Conservation (phyloP, 2,888 invertebrate species). For the Rhyacophila evoluta region DNA sequence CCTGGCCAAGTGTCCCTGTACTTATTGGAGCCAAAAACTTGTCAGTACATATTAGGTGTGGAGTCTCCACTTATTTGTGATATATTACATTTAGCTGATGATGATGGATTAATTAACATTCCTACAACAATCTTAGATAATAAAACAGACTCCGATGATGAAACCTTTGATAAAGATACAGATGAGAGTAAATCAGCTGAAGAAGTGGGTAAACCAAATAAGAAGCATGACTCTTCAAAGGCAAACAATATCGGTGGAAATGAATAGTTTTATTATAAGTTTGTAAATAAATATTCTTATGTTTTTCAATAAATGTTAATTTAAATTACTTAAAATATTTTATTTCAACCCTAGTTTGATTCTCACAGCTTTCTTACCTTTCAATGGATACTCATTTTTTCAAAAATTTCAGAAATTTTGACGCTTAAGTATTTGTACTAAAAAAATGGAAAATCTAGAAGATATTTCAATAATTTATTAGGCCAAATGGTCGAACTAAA, state of each 20-base stretch:
- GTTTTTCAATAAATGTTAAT: conserved; percentile 1
- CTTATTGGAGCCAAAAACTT: conserved; percentile 90
- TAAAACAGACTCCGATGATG: conserved; percentile 46
- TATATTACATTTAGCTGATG: conserved; percentile 84
- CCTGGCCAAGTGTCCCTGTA: conserved; percentile 88
- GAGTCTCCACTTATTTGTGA: conserved; percentile 93
- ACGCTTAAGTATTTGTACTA: no score
- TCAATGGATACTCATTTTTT: no score
- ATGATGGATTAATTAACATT: conserved; percentile 75
- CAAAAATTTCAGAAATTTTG: no score
- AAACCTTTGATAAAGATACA: conserved; percentile 31
- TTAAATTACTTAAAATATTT: neutral
- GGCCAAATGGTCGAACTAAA: no score
- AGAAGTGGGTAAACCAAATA: conserved; percentile 24
- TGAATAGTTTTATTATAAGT: neutral
- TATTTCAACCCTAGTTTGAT: no score
- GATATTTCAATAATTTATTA: no score
- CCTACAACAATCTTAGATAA: conserved; percentile 26
- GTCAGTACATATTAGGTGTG: conserved; percentile 95
- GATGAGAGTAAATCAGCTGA: neutral
- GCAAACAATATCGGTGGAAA: neutral
- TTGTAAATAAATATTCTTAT: neutral
- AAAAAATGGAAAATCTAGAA: no score
- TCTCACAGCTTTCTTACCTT: no score
- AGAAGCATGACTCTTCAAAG: conserved; percentile 28